Base-by-base conservation (phyloP, 2,113 vertebrate genomes). In the Hipposideros armiger region DNA sequence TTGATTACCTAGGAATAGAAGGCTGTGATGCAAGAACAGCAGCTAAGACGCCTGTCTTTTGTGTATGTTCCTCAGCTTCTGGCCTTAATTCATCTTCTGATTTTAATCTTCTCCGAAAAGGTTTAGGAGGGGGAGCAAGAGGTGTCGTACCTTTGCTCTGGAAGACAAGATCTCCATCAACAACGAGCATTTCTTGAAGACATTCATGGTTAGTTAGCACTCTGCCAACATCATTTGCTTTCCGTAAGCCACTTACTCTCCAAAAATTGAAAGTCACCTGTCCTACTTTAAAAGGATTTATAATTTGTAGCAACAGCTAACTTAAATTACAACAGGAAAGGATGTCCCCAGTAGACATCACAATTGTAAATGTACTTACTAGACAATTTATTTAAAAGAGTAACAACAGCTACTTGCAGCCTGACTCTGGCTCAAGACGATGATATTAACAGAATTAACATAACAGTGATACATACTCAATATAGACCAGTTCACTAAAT, bases 61-160 rank as follows among this genome's bases (percentile, higher is more conserved):
- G 99, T 5, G 99, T 98, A 91, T 98, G 99, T 64, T 99, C 99
- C 98, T 99, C 99, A 40, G 98, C 98, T 97, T 99, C 99, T 6
- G 99, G 99, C 97, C 99, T 98, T 32, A 99, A 98, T 95, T 99
- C 99, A 95, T 99, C 99, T 98, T 99, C 99, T 15, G 99, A 99
- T 98, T 99, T 99, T 98, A 99, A 99, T 98, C 99, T 99, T 97
- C 99, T 99, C 76, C 99, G 99, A 80, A 99, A 98, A 74, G 99
- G 99, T 98, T 99, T 99, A 87, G 99, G 99, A 60, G 99, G 99
- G 91, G 99, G 99, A 96, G 99, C 99, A 97, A 99, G 98, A 9
- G 99, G 99, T 32, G 99, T 99, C 32, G 99, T 99, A 90, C 98
- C 99, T 98, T 99, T 99, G 97, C 98, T 98, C 99, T 99, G 91